Base-by-base conservation (phyloP, 2,797 vertebrate species). In the Dicrostonyx torquatus region DNA sequence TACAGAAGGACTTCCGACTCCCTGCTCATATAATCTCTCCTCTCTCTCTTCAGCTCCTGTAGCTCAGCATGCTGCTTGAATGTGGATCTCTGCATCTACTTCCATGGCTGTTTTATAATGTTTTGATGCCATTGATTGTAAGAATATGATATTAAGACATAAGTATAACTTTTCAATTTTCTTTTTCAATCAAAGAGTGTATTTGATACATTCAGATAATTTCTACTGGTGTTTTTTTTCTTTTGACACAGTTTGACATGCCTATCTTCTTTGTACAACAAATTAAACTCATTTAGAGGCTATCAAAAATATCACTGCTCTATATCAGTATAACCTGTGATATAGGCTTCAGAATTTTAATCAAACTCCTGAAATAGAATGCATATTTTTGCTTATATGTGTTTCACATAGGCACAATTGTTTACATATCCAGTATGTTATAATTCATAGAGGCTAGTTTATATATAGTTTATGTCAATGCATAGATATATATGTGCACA, bases 171-270 rank as follows among this genome's bases (percentile, higher is more conserved):
- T 64, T 37, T 43, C 18, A 92, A 92, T 84, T 84, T 73, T 40
- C 68, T 72, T 84, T 93, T 82, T 66, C 40, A 88, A 31, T 62
- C 64, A 93, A 87, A 84, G 2, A 11, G 62, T 64, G 75, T 76
- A 89, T 94, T 93, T 84, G 37, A 37, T 89, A 60, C 40, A 62
- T 91, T 96, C 87, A 82, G 22, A 40, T 86, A 87, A 83, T 83
- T 50, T 37, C 66, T 92, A 70, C 89, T 94, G 26, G 68, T 72
- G 34, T 89, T 77, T 78, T 77, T 78, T 62, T 8, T 53, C 75
- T 82, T 96, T 72, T 43, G 75, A 76, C 37, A 94, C 85, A 92
- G 84, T 0, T 31, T 90, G 15, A 90, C 20, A 92, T 88, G 60
- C 53, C 53, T 26, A 55, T 13, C 60, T 95, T 9, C 84, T 92